Conservation (phyloP, 2,888 invertebrate genomes). For the Octonoba sinensis region DNA sequence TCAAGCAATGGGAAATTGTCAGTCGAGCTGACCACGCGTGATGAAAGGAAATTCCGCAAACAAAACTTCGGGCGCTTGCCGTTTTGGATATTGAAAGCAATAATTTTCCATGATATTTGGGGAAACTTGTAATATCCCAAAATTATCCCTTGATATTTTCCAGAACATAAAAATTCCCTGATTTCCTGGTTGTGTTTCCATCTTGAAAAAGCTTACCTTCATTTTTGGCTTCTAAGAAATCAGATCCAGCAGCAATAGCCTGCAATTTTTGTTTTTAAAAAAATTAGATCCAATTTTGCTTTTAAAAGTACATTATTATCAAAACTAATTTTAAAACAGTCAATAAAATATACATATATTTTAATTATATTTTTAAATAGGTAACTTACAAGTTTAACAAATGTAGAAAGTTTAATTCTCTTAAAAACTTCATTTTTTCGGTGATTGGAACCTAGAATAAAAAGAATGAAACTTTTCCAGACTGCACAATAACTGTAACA, state of each 20-base stretch:
- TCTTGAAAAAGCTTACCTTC: no score
- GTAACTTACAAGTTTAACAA: constrained; percentile 49
- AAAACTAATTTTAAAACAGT: not conserved
- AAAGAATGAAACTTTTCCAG: not conserved
- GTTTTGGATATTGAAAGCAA: no score
- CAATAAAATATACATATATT: not conserved
- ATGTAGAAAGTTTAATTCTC: constrained; percentile 44
- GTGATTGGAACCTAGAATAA: constrained; percentile 19
- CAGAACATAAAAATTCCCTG: no score
- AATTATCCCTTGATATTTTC: no score
- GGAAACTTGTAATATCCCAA: no score
- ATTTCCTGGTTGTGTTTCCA: no score
- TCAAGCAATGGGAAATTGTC: no score
- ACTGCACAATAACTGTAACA: not conserved
- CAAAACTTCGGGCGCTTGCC: no score
- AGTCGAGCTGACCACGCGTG: no score
- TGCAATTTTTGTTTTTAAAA: not conserved
- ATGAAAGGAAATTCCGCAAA: no score
- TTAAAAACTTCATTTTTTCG: constrained; percentile 59
- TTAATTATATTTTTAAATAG: not conserved
- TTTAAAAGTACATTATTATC: not conserved
- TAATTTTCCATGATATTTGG: no score
- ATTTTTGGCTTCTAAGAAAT: not conserved
- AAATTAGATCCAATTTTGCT: no score
- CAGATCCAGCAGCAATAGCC: constrained; percentile 4